Evolutionary conservation across 2,113 vertebrate genomes (phyloP).

Genomic region (Semnornis frantzii): DNA sequence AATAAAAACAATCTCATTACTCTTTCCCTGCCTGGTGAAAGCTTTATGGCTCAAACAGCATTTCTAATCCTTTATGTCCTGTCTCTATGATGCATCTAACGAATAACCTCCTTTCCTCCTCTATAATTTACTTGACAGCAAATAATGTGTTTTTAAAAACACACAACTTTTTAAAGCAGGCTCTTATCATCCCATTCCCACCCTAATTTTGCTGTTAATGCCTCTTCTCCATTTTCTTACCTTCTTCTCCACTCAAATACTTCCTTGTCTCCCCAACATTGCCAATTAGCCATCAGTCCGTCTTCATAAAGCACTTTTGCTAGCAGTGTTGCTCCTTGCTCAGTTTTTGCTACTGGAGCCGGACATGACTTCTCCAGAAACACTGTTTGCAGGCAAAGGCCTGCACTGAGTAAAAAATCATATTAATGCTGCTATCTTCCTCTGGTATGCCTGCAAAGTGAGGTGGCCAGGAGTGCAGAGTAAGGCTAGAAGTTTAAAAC

Average conservation of each 20-base stretch:
- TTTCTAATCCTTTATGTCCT: conserved; percentile 47
- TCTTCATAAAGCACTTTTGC: background rate
- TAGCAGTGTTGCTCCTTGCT: background rate
- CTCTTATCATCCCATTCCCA: background rate
- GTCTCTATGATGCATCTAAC: conserved; percentile 29
- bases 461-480: background rate
- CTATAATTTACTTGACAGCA: conserved; percentile 47
- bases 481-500: background rate
- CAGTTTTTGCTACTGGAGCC: background rate
- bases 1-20: conserved; percentile 45
- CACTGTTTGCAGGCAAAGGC: background rate
- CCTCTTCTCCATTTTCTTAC: background rate
- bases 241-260: background rate
- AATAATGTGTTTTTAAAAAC: conserved; percentile 32
- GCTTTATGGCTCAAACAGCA: conserved; percentile 41
- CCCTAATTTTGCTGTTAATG: background rate
- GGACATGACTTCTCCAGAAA: background rate
- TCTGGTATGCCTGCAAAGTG: background rate
- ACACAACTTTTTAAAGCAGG: background rate
- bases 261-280: background rate
- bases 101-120: conserved; percentile 51
- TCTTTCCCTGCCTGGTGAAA: conserved; percentile 33
- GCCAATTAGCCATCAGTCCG: too few relatives aligned
- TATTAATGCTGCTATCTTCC: background rate
- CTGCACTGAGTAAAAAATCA: background rate